Evolutionary conservation across 1,140 invertebrate species (phyloP).

Genomic region (Capitella teleta): DNA sequence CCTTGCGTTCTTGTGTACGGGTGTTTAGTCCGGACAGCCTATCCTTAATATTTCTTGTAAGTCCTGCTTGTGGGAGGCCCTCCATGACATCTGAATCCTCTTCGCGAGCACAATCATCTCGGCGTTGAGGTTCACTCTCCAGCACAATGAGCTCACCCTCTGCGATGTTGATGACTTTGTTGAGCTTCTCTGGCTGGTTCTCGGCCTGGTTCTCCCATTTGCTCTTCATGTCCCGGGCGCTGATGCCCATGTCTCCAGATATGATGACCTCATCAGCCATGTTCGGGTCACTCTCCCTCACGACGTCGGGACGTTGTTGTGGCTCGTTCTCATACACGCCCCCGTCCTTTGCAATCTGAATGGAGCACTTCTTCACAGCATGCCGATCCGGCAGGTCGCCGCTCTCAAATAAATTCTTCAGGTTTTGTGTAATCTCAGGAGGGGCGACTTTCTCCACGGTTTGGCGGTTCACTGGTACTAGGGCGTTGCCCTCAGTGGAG

Average conservation of each 20-base stretch:
- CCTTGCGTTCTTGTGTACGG: neutral
- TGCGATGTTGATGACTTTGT: neutral
- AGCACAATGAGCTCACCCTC: conserved; percentile 6
- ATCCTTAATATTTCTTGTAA: neutral
- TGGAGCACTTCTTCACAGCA: conserved; percentile 4
- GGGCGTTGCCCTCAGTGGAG: no score
- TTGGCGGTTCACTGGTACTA: conserved; percentile 4
- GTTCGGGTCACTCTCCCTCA: conserved; percentile 3
- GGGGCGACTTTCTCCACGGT: conserved; percentile 10
- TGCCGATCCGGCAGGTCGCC: conserved; percentile 10
- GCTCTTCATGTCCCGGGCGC: conserved; percentile 5
- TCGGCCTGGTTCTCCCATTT: conserved; percentile 11
- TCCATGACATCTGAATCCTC: neutral
- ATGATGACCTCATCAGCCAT: conserved; percentile 3
- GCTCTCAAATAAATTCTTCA: conserved; percentile 9
- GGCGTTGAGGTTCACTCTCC: conserved; percentile 7
- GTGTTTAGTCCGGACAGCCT: neutral
- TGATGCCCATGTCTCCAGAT: conserved; percentile 5
- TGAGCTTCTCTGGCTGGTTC: conserved; percentile 1
- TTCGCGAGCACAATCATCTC: neutral
- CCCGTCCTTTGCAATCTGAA: conserved; percentile 1
- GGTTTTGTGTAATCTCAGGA: conserved; percentile 10
- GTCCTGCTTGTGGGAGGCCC: neutral
- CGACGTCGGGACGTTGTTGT: conserved; percentile 1
- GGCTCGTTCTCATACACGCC: conserved; percentile 11